phyloP scores from a whole-genome alignment of 2,797 vertebrate genomes.

The Melanotaenia maccullochi region DNA sequence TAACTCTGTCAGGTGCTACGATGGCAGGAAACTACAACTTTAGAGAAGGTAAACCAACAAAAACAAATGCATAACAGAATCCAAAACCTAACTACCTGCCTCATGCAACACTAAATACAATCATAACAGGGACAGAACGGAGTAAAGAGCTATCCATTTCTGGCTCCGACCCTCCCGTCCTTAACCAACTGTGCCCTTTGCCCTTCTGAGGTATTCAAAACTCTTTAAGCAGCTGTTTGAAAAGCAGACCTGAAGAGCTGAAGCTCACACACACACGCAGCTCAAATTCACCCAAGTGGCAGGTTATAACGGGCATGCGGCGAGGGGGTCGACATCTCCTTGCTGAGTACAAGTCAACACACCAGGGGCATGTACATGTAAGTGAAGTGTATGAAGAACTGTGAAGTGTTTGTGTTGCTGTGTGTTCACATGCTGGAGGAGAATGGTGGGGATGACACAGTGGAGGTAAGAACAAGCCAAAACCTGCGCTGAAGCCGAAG shows the following conservation, averaged over 20 bases:
- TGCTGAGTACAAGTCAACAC: slow-evolving; percentile 17
- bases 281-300: slow-evolving; percentile 55
- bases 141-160: slow-evolving; percentile 38
- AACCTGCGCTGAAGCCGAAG: slow-evolving; percentile 62
- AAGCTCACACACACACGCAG: slow-evolving; percentile 23
- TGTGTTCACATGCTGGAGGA: slow-evolving; percentile 15
- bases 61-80: background rate
- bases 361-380: slow-evolving; percentile 3
- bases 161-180: slow-evolving; percentile 50
- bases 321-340: slow-evolving; percentile 28
- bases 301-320: slow-evolving; percentile 48
- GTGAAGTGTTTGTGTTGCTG: background rate
- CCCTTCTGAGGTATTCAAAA: slow-evolving; percentile 64
- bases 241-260: slow-evolving; percentile 53
- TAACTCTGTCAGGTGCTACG: slow-evolving; percentile 42
- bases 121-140: slow-evolving; percentile 13
- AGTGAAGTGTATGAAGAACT: background rate
- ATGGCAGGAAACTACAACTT: slow-evolving; percentile 8
- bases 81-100: background rate
- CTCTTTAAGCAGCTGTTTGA: slow-evolving; percentile 72
- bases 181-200: slow-evolving; percentile 68
- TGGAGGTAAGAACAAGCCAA: slow-evolving; percentile 57
- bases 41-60: background rate
- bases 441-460: slow-evolving; percentile 20
- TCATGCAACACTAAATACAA: background rate